Conservation (phyloP, 2,797 vertebrate genomes). For the Chrosomus eos region DNA sequence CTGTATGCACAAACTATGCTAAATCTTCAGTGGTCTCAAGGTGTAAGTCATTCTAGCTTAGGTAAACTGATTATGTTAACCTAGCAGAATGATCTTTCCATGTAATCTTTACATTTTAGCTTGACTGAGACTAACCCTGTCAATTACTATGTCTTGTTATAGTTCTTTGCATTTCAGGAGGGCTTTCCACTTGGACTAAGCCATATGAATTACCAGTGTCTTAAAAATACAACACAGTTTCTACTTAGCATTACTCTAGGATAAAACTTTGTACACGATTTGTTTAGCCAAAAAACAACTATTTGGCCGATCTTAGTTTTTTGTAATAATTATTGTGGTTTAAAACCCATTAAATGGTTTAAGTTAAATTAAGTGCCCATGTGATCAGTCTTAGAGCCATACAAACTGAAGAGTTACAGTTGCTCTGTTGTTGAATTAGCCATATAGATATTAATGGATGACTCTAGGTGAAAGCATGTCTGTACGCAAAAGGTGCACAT, state of each 20-base stretch:
- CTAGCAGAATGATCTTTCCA: neutral
- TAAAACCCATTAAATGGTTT: neutral
- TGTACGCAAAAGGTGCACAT: constrained; percentile 31
- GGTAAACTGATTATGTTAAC: neutral
- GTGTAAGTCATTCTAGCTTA: neutral
- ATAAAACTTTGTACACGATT: neutral
- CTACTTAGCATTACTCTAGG: neutral
- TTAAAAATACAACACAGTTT: neutral
- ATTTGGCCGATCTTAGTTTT: neutral
- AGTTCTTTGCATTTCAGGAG: neutral
- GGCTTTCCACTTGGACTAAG: neutral
- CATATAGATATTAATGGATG: constrained; percentile 9
- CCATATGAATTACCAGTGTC: neutral
- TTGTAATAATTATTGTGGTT: neutral
- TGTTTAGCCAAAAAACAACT: neutral
- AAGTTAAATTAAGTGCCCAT: neutral
- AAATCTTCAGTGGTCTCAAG: neutral
- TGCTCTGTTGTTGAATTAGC: neutral
- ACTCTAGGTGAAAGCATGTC: constrained; percentile 34
- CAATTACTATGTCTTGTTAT: neutral
- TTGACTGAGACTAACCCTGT: constrained; percentile 23
- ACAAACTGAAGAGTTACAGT: neutral
- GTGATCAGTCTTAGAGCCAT: neutral
- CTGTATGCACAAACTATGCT: neutral
- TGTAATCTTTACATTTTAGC: neutral